Percentiles rank a stretch among this genome's conserved stretches.
These are phyloP conservation scores for Oreotrochilus melanogaster DNA, from an alignment of 2,113 vertebrate genomes.

Conservation along the genomic window DNA sequence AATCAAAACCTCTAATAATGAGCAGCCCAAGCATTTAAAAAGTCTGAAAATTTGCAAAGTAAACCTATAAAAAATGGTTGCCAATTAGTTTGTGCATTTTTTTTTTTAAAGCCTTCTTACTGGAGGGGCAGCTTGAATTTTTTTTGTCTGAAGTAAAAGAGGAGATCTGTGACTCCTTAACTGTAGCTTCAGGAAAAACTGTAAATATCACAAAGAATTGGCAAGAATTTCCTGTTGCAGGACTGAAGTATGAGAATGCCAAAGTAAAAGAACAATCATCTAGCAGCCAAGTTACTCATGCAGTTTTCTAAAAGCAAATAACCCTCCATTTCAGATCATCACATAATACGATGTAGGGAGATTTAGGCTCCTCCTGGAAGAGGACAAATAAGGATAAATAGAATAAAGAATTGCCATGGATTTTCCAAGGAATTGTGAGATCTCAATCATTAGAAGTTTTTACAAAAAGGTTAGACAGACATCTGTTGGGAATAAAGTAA, in stretches of 20 bases:
- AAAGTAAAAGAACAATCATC: constrained; percentile 35
- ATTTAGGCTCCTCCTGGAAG: not conserved
- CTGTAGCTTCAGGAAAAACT: constrained; percentile 19
- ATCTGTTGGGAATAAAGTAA: constrained; percentile 30
- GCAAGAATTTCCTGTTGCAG: constrained; percentile 19
- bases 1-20: not conserved
- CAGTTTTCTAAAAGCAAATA: constrained; percentile 32
- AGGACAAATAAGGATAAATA: not conserved
- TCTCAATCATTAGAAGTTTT: constrained; percentile 6
- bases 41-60: not conserved
- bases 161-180: not conserved
- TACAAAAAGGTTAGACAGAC: constrained; percentile 28
- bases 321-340: constrained; percentile 32
- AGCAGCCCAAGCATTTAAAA: not conserved
- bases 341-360: not conserved
- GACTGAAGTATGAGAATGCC: constrained; percentile 33
- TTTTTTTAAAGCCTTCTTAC: not conserved
- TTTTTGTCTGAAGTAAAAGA: not conserved
- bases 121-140: not conserved
- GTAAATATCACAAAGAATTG: constrained; percentile 46
- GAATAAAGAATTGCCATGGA: not conserved
- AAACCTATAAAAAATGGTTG: not conserved
- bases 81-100: not conserved
- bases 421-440: not conserved
- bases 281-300: constrained; percentile 51